These are phyloP conservation scores for Periophthalmus magnuspinnatus DNA, from an alignment of 2,797 vertebrate species.

Conservation along the genomic window DNA sequence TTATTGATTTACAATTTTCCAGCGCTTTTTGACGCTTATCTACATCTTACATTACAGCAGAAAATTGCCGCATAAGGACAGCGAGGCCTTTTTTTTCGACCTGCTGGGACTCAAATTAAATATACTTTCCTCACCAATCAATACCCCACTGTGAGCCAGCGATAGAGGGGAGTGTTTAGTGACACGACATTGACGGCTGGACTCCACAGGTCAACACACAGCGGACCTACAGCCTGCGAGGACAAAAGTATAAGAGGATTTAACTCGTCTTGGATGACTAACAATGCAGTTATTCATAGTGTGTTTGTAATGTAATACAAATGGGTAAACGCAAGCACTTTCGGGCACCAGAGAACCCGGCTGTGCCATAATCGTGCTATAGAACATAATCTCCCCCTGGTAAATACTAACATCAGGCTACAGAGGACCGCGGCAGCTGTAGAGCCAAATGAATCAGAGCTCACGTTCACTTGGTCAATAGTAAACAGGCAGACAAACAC, in stretches of 20 bases:
- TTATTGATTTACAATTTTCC: neutral
- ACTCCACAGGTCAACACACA: slow-evolving; percentile 39
- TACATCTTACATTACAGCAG: slow-evolving; percentile 29
- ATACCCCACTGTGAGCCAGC: slow-evolving; percentile 51
- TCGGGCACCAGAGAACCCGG: slow-evolving; percentile 33
- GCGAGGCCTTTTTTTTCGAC: slow-evolving; percentile 35
- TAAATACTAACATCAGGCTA: slow-evolving; percentile 22
- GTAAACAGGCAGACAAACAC: slow-evolving; percentile 41
- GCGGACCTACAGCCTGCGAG: slow-evolving; percentile 32
- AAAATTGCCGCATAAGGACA: slow-evolving; percentile 51
- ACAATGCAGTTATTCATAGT: slow-evolving; percentile 14
- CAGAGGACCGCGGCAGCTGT: slow-evolving; percentile 16
- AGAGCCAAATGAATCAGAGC: slow-evolving; percentile 29
- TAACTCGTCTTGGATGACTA: slow-evolving; percentile 33
- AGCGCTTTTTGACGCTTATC: neutral
- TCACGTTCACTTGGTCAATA: slow-evolving; percentile 46
- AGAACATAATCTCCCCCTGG: slow-evolving; percentile 30
- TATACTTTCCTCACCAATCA: slow-evolving; percentile 58
- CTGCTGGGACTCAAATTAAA: slow-evolving; percentile 67
- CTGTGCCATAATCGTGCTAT: slow-evolving; percentile 18
- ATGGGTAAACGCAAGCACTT: slow-evolving; percentile 32
- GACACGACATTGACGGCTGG: slow-evolving; percentile 48
- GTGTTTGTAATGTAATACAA: neutral
- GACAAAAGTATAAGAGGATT: slow-evolving; percentile 22
- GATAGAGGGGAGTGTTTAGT: slow-evolving; percentile 52